A percentile compares a stretch with the other conserved stretches of the same genome.
These are phyloP conservation scores for Trissoscelio sp. DNA, from an alignment of 2,888 invertebrate species.

Conservation along the genomic window DNA sequence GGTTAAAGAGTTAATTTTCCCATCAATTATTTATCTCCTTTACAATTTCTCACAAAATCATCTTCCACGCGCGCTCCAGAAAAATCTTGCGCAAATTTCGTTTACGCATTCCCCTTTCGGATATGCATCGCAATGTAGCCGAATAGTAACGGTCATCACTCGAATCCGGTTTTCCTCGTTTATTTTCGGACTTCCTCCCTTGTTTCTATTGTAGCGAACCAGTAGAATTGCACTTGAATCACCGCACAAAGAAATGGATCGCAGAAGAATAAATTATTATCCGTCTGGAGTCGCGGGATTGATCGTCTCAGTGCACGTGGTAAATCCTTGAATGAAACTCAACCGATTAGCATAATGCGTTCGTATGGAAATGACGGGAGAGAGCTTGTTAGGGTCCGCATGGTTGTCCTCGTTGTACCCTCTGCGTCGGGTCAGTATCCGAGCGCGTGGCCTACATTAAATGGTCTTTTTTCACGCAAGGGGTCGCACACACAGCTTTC, in stretches of 20 bases:
- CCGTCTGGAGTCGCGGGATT: slow-evolving; percentile 52
- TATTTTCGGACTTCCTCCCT: slow-evolving; percentile 29
- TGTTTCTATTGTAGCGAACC: slow-evolving; percentile 15
- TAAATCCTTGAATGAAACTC: slow-evolving; percentile 69
- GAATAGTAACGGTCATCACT: slow-evolving; percentile 52
- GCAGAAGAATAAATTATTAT: slow-evolving; percentile 36
- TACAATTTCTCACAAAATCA: not conserved
- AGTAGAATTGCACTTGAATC: slow-evolving; percentile 21
- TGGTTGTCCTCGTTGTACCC: slow-evolving; percentile 44
- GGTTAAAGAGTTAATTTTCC: no score
- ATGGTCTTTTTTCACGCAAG: slow-evolving; percentile 44
- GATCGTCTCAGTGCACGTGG: slow-evolving; percentile 63
- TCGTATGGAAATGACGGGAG: slow-evolving; percentile 72
- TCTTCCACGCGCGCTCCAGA: not conserved
- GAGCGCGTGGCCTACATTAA: slow-evolving; percentile 70
- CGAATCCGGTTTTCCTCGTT: slow-evolving; percentile 57
- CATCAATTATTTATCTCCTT: no score
- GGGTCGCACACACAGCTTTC: slow-evolving; percentile 36
- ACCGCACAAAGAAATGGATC: slow-evolving; percentile 45
- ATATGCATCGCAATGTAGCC: slow-evolving; percentile 44
- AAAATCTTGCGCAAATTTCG: slow-evolving; percentile 1
- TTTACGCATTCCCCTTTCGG: slow-evolving; percentile 39
- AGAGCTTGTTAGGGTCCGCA: slow-evolving; percentile 65
- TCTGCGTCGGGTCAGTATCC: slow-evolving; percentile 20
- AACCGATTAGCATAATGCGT: slow-evolving; percentile 73